Evolutionary conservation across 2,797 vertebrate genomes (phyloP).

Genomic region (Petrocephalus schoutedeni): DNA sequence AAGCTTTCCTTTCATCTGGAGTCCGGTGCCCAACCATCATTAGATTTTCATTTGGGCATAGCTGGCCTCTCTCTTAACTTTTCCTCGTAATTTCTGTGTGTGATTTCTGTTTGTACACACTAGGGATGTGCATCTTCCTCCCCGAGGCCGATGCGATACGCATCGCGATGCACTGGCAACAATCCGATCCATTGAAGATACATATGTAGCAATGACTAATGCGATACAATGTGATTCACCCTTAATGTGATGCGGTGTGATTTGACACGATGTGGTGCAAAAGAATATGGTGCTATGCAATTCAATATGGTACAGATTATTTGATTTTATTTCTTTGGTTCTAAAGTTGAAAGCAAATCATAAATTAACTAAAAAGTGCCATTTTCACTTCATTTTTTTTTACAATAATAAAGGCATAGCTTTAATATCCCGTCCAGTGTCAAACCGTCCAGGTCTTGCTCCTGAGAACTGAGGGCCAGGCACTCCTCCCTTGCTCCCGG

Average conservation of each 20-base stretch:
- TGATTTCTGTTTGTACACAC: neutral
- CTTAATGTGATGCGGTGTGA: neutral
- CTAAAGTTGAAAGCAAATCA: neutral
- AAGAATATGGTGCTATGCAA: neutral
- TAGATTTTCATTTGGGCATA: neutral
- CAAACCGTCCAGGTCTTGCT: neutral
- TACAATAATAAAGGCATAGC: neutral
- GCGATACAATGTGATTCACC: neutral
- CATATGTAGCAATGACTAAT: neutral
- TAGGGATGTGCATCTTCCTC: neutral
- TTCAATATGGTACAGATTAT: neutral
- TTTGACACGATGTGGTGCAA: neutral
- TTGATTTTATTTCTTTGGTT: neutral
- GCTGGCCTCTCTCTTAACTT: neutral
- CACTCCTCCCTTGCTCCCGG: neutral
- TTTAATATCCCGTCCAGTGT: neutral
- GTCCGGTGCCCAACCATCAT: neutral
- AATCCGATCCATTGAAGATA: neutral
- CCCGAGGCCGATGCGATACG: neutral
- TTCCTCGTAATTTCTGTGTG: neutral
- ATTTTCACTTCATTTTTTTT: neutral
- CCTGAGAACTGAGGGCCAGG: neutral
- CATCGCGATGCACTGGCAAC: neutral
- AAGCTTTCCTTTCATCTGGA: neutral
- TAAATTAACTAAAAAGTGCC: neutral